Base-by-base conservation (phyloP, 2,888 invertebrate species). In the Perithous albicinctus region DNA sequence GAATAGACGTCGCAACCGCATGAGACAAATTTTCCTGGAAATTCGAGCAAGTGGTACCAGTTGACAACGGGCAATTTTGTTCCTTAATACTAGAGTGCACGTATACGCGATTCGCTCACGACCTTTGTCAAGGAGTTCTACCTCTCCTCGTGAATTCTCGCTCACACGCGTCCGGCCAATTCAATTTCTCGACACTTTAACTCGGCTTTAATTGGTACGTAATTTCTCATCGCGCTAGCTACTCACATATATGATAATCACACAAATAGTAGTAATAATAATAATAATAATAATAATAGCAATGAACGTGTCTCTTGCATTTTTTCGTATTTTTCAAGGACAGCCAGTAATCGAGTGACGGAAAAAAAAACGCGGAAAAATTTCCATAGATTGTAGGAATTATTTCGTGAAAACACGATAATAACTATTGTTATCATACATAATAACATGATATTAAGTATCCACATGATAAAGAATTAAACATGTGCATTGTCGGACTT, bases 151-250 rank as follows among this genome's bases (percentile, higher is more conserved):
- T 1, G n/a, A 72, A 61, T 61, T 54, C 29, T 6, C 64, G 41
- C 12, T 46, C 38, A 8, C 63, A 38, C 61, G 43, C 43, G 35
- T 75, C 74, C 66, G 59, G 59, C 61, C 77, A 78, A 78, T 78
- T 73, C 73, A 73, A 78, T 78, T 78, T 78, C 51, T 59, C 63
- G 43, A 43, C 61, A 54, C 43, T 32, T 51, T 56, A 35, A 46
- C 59, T 63, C 70, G 35, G 43, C 64, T 78, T 66, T 78, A 78
- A 72, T 72, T 78, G 78, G 72, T 56, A 72, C 78, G 78, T 72
- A 72, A 72, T 56, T 43, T 72, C 64, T 51, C 51, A 26, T 38
- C 23, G 23, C 20, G 23, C 23, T 23, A 23, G 32, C 29, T n/a
- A 32, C 32, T 26, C 6, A 1, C 56, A 26, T 26, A 56, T 29